These are phyloP conservation scores for Myrmophylax atrothorax DNA, from an alignment of 2,113 vertebrate species.

Conservation along the genomic window DNA sequence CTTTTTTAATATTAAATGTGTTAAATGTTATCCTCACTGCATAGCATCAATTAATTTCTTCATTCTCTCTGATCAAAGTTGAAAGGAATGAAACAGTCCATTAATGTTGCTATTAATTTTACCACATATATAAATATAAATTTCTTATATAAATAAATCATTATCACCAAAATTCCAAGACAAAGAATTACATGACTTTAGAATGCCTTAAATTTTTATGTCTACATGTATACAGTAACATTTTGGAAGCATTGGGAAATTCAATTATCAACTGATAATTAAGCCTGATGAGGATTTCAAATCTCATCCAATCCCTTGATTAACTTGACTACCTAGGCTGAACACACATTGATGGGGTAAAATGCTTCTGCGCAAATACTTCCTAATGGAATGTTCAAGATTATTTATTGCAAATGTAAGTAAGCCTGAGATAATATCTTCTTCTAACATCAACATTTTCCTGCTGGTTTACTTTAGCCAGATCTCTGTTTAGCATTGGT, in stretches of 20 bases:
- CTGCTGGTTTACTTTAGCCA: neutral
- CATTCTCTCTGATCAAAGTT: neutral
- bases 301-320: neutral
- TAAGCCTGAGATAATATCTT: neutral
- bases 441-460: neutral
- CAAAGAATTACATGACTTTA: neutral
- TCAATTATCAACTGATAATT: neutral
- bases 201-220: neutral
- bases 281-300: neutral
- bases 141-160: neutral
- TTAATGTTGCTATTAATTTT: neutral
- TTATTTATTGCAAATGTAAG: neutral
- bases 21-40: neutral
- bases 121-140: rapidly evolving
- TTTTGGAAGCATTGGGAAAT: neutral
- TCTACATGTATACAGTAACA: neutral
- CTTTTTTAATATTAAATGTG: neutral
- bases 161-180: neutral
- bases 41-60: neutral
- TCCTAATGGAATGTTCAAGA: neutral
- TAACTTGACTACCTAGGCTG: neutral
- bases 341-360: neutral
- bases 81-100: neutral
- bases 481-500: neutral
- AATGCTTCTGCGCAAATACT: neutral